Base-by-base conservation (phyloP, 92 coral and sea anemone genomes). In the Isaurus tuberculatus region DNA sequence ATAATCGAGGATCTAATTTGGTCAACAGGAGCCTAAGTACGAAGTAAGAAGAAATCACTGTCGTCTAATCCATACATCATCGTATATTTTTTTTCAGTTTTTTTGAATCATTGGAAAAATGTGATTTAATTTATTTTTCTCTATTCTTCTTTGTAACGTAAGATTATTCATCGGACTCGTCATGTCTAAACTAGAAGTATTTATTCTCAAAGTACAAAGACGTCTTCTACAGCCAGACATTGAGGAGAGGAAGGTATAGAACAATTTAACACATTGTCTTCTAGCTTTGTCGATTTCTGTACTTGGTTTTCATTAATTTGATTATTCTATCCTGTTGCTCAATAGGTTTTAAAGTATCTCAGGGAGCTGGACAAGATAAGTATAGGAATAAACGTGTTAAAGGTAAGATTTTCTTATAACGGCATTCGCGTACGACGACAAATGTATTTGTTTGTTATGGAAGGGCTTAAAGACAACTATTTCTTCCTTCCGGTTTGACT, bases 301-400 rank as follows among this genome's bases (percentile, higher is more conserved):
- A 14, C 17, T 37, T 27, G 15, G 8, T 1, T 26, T 57, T 77
- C 33, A 6, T 33, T 22, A 19, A 32, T 49, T 11, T 46, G 8
- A 23, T 42, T 55, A n/a, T 55, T 55, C 63, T 3, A 17, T 55
- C 7, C 23, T 55, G 25, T 6, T 55, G 53, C n/a, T 55, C 8
- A 17, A n/a, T 58, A 96, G 99, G 80, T 94, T 61, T 84, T 92
- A 58, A 96, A 86, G 75, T 96, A 96, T 75, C 79, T 96, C 31
- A 86, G 85, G 29, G 94, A 91, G 22, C 81, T 96, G 75, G 97
- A 91, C 49, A 86, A 91, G 37, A 69, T 97, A 28, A 82, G 88
- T 16, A 90, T 97, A 65, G 90, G 92, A 40, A 79, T 97, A 30
- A 95, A 90, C 34, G 80, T 90, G 14, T 81, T 97, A 34, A 97